phyloP scores from a whole-genome alignment of 2,888 invertebrate species.

The Siphlonurus alternatus region DNA sequence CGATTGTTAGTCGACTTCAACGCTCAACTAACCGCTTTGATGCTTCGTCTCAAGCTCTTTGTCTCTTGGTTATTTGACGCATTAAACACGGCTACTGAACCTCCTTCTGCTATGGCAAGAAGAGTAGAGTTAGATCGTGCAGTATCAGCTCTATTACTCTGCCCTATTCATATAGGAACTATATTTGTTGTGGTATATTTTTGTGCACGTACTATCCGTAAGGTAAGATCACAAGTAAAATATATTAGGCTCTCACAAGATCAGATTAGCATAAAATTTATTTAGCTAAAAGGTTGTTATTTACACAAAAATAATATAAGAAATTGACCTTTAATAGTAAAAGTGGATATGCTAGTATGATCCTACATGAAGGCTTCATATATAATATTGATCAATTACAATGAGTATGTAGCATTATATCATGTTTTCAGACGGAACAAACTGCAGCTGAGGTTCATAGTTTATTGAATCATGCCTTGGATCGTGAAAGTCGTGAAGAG shows the following conservation, averaged over 20 bases:
- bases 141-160: neutral
- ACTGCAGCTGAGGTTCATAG: neutral
- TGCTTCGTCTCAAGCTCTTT: neutral
- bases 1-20: neutral
- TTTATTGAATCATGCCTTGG: neutral
- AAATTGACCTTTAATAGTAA: too few relatives aligned
- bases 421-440: constrained; percentile 1
- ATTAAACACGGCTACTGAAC: neutral
- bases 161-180: neutral
- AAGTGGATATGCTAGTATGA: too few relatives aligned
- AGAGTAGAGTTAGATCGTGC: neutral
- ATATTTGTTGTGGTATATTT: neutral
- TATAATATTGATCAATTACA: neutral
- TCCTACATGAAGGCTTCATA: too few relatives aligned
- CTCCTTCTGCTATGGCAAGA: neutral
- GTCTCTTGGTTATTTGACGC: neutral
- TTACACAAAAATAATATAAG: too few relatives aligned
- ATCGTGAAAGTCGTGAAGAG: neutral
- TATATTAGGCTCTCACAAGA: too few relatives aligned
- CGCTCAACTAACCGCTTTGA: neutral
- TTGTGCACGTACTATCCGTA: neutral
- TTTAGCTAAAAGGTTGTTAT: too few relatives aligned
- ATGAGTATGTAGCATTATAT: neutral
- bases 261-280: too few relatives aligned
- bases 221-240: neutral